Conservation (phyloP, 2,113 vertebrate species). For the Tricholaema leucomelas region DNA sequence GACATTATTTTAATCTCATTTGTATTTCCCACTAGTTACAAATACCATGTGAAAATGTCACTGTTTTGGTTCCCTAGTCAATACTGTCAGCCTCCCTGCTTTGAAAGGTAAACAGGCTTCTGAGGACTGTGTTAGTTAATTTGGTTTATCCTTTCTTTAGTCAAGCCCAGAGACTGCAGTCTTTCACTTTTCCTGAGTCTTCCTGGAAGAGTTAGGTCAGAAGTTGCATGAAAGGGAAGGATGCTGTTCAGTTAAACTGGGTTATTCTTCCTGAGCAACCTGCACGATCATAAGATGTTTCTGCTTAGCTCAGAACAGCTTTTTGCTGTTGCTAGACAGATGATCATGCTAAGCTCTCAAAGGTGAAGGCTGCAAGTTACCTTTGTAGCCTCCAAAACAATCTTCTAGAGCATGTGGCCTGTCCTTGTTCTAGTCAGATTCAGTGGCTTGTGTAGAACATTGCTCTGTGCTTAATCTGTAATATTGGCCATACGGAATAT, state of each 20-base stretch:
- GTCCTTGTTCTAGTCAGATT: not conserved
- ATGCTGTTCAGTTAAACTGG: not conserved
- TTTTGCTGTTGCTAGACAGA: not conserved
- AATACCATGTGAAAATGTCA: not conserved
- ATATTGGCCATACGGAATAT: slow-evolving; percentile 61
- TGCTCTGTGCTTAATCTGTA: slow-evolving; percentile 47
- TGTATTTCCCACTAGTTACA: not conserved
- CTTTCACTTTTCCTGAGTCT: not conserved
- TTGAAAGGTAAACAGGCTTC: not conserved
- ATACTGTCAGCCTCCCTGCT: not conserved
- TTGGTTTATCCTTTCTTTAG: not conserved
- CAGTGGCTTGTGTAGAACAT: not conserved
- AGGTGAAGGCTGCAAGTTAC: not conserved
- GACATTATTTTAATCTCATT: not conserved
- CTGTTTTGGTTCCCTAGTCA: not conserved
- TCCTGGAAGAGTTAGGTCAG: not conserved
- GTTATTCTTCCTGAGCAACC: not conserved
- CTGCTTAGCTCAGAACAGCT: not conserved
- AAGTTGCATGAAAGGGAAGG: not conserved
- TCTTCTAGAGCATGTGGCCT: not conserved
- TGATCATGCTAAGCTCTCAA: not conserved
- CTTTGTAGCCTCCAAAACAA: not conserved
- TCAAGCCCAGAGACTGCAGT: not conserved
- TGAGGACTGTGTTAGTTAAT: not conserved
- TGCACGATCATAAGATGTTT: not conserved